These are phyloP conservation scores for Globia sparganii DNA, from an alignment of 2,888 invertebrate genomes.

Conservation along the genomic window DNA sequence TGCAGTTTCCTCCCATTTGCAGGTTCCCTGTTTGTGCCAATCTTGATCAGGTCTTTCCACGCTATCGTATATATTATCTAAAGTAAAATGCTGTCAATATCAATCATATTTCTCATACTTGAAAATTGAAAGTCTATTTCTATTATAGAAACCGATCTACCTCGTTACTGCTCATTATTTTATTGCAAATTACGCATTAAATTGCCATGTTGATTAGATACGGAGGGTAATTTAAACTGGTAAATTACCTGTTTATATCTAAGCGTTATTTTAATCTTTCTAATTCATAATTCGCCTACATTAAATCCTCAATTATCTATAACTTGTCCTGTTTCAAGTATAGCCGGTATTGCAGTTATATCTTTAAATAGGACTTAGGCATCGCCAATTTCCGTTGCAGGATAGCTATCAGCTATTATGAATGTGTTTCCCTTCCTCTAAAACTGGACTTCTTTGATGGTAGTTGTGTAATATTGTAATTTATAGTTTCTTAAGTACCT, in stretches of 20 bases:
- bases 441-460: constrained; percentile 68
- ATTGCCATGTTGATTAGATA: constrained; percentile 45
- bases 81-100: constrained; percentile 19
- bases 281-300: constrained; percentile 44
- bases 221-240: constrained; percentile 27
- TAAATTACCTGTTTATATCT: constrained; percentile 36
- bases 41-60: background rate
- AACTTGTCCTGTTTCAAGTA: constrained; percentile 29
- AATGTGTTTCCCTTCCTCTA: constrained; percentile 72
- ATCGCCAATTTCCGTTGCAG: constrained; percentile 73
- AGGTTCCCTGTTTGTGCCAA: background rate
- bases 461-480: constrained; percentile 70
- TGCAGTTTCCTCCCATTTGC: background rate
- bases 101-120: constrained; percentile 27
- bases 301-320: constrained; percentile 28
- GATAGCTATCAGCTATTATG: constrained; percentile 68
- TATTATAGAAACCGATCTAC: constrained; percentile 31
- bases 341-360: constrained; percentile 49
- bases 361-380: constrained; percentile 57
- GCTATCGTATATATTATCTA: background rate
- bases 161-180: constrained; percentile 33
- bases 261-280: constrained; percentile 40
- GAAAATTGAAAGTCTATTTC: constrained; percentile 43
- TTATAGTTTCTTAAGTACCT: constrained; percentile 60
- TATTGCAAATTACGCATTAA: constrained; percentile 34